Conservation (phyloP, 92 coral and sea anemone genomes). For the Epizoanthus fatuus region DNA sequence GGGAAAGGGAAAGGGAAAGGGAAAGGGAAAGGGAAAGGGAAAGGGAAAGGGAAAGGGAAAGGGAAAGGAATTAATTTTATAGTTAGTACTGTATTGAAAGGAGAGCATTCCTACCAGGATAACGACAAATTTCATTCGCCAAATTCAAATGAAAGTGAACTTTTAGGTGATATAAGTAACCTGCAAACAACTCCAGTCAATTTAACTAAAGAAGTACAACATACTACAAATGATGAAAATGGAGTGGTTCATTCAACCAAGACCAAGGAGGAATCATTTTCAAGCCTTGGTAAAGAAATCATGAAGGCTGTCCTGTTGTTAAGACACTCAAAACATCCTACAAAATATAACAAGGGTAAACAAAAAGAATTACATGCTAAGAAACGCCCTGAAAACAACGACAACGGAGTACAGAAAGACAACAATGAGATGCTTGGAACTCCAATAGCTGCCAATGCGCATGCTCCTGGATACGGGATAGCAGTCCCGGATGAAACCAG, state of each 20-base stretch:
- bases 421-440: neutral
- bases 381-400: neutral
- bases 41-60: no score
- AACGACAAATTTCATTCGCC: neutral
- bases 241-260: neutral
- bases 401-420: neutral
- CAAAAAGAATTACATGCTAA: neutral
- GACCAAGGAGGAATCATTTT: neutral
- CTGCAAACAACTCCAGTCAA: neutral
- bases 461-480: neutral
- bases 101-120: neutral
- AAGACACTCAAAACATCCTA: neutral
- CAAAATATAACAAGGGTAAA: neutral
- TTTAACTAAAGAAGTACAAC: neutral
- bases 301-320: neutral
- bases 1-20: no score
- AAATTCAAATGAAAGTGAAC: neutral
- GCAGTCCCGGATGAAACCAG: neutral
- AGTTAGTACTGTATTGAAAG: no score
- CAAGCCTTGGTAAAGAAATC: neutral
- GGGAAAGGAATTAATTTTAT: no score
- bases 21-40: no score
- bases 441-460: neutral
- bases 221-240: neutral
- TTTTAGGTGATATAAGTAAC: neutral